These are phyloP conservation scores for Lepeophtheirus salmonis DNA, from an alignment of 1,140 invertebrate species.

Conservation along the genomic window DNA sequence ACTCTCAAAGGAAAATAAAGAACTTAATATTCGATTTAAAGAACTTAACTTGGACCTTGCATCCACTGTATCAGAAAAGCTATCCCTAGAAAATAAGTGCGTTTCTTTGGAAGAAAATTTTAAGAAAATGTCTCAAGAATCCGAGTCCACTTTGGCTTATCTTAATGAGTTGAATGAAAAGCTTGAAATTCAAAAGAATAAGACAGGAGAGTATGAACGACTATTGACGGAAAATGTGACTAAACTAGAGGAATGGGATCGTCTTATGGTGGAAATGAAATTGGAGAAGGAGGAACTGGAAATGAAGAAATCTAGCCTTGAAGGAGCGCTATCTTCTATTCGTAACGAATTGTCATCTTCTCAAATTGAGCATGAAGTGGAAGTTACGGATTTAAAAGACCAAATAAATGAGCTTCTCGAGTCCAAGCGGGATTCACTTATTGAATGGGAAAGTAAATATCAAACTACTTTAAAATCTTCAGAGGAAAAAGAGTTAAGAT, in stretches of 20 bases:
- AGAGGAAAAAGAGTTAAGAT: not conserved
- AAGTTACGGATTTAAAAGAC: not conserved
- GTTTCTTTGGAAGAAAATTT: not conserved
- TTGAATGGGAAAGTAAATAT: not conserved
- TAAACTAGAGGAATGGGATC: not conserved
- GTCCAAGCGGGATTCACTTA: not conserved
- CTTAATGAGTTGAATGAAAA: not conserved
- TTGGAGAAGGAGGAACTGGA: constrained; percentile 8
- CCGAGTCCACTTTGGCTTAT: not conserved
- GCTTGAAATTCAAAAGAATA: not conserved
- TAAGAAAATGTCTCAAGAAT: not conserved
- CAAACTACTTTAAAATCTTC: not conserved
- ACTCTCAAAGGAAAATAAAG: not conserved
- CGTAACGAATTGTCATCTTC: not conserved
- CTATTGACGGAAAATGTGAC: not conserved
- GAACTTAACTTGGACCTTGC: constrained; percentile 1
- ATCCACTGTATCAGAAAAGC: not conserved
- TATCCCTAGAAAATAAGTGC: not conserved
- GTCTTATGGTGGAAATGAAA: not conserved
- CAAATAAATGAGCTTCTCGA: not conserved
- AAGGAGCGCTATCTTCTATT: not conserved
- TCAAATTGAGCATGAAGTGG: not conserved
- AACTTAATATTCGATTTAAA: not conserved
- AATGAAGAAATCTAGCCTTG: constrained; percentile 3
- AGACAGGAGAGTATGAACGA: not conserved